Conservation (phyloP, 2,888 invertebrate species). For the Hedychridium roseum region DNA sequence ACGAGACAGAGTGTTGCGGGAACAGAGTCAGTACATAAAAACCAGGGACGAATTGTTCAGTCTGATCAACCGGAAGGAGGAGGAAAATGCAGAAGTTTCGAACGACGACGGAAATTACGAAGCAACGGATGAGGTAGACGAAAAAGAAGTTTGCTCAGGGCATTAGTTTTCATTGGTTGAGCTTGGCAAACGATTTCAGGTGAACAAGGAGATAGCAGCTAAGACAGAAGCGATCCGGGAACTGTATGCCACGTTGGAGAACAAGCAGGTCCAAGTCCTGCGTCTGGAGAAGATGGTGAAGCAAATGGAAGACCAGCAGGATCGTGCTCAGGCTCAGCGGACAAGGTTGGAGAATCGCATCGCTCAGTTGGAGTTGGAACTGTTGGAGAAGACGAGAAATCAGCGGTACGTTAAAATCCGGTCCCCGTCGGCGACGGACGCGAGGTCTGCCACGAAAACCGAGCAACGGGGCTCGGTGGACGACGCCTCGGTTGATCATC, state of each 20-base stretch:
- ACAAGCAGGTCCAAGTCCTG: conserved; percentile 68
- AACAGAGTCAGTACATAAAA: conserved; percentile 71
- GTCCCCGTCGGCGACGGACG: too few species aligned
- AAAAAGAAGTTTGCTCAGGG: too few species aligned
- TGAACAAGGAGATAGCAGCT: conserved; percentile 66
- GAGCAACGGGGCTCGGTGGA: too few species aligned
- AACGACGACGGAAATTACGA: conserved; percentile 26
- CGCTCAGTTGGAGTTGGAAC: conserved; percentile 67
- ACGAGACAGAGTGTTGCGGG: conserved; percentile 69
- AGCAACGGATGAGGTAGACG: conserved; percentile 28
- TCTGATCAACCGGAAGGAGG: conserved; percentile 69
- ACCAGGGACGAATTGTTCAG: conserved; percentile 70
- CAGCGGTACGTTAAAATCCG: conserved; percentile 55
- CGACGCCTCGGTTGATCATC: too few species aligned
- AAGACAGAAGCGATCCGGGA: conserved; percentile 68
- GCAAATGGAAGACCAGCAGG: conserved; percentile 69
- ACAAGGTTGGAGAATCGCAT: conserved; percentile 69
- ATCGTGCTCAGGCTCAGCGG: conserved; percentile 69
- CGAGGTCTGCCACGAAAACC: too few species aligned
- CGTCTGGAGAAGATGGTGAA: conserved; percentile 68
- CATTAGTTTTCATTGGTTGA: too few species aligned
- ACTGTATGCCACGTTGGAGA: conserved; percentile 66
- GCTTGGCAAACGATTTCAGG: conserved; percentile 53
- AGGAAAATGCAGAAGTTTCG: conserved; percentile 52
- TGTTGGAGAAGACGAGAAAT: conserved; percentile 49